phyloP scores from a whole-genome alignment of 2,888 invertebrate genomes.

The Hoplodrina ambigua region DNA sequence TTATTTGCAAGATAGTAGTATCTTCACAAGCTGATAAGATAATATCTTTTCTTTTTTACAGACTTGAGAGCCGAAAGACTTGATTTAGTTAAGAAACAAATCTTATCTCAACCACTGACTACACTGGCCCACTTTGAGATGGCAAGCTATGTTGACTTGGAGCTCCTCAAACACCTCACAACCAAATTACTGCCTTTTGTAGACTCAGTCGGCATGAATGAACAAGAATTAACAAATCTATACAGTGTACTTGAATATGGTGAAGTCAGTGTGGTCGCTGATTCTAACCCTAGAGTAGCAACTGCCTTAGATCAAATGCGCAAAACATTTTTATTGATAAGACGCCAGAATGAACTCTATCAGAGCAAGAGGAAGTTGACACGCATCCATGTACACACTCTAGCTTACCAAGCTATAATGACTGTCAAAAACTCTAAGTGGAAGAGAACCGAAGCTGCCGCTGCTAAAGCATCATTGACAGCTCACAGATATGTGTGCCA shows the following conservation, averaged over 20 bases:
- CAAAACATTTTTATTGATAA: slow-evolving; percentile 90
- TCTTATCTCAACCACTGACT: slow-evolving; percentile 89
- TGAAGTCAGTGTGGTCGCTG: slow-evolving; percentile 93
- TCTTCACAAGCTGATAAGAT: slow-evolving; percentile 31
- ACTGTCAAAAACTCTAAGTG: slow-evolving; percentile 92
- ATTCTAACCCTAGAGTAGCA: slow-evolving; percentile 95
- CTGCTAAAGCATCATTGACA: slow-evolving; percentile 95
- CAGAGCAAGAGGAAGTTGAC: slow-evolving; percentile 91
- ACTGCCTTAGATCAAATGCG: slow-evolving; percentile 95
- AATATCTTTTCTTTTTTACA: slow-evolving; percentile 72
- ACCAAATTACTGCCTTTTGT: slow-evolving; percentile 93
- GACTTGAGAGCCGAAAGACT: slow-evolving; percentile 92
- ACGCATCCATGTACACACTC: slow-evolving; percentile 95
- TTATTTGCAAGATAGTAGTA: slow-evolving; percentile 17
- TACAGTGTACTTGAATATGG: slow-evolving; percentile 93
- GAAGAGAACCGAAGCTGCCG: slow-evolving; percentile 94
- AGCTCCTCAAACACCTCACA: slow-evolving; percentile 92
- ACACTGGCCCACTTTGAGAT: slow-evolving; percentile 96
- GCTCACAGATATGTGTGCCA: slow-evolving; percentile 96
- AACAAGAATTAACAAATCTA: slow-evolving; percentile 95
- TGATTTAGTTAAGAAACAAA: slow-evolving; percentile 92
- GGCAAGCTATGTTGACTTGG: slow-evolving; percentile 95
- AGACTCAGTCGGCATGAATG: slow-evolving; percentile 97
- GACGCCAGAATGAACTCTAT: slow-evolving; percentile 80
- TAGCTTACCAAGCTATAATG: slow-evolving; percentile 96